Evolutionary conservation across 2,113 vertebrate genomes (phyloP).

Genomic region (Piprites chloris): DNA sequence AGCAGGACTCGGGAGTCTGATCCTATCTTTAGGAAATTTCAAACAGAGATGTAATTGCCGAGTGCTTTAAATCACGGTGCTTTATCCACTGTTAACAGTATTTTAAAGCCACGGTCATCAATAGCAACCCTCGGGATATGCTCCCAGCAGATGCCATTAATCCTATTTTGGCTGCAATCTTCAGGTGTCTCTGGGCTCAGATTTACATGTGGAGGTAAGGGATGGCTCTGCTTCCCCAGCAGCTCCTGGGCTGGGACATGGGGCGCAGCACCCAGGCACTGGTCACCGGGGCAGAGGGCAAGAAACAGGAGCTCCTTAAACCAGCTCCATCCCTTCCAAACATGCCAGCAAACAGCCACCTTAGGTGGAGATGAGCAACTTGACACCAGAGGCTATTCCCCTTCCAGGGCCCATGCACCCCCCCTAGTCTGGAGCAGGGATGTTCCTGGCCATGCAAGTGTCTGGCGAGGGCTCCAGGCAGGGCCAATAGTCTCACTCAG

Average conservation of each 20-base stretch:
- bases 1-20: neutral
- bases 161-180: neutral
- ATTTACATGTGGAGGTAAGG: accelerated
- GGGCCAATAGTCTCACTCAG: neutral
- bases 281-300: neutral
- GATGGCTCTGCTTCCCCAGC: neutral
- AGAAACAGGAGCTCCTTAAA: neutral
- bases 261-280: neutral
- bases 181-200: neutral
- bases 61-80: neutral
- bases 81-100: constrained; percentile 22
- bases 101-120: constrained; percentile 30
- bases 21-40: constrained; percentile 43
- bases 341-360: neutral
- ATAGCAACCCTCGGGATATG: neutral
- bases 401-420: neutral
- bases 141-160: constrained; percentile 32
- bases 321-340: neutral
- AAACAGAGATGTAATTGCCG: constrained; percentile 33
- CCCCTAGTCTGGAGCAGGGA: neutral
- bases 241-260: neutral
- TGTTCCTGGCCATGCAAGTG: accelerated
- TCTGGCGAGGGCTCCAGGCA: neutral
- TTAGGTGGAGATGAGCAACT: neutral
- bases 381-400: neutral